phyloP scores from a whole-genome alignment of 2,888 invertebrate species.

The Ochropleura leucogaster region DNA sequence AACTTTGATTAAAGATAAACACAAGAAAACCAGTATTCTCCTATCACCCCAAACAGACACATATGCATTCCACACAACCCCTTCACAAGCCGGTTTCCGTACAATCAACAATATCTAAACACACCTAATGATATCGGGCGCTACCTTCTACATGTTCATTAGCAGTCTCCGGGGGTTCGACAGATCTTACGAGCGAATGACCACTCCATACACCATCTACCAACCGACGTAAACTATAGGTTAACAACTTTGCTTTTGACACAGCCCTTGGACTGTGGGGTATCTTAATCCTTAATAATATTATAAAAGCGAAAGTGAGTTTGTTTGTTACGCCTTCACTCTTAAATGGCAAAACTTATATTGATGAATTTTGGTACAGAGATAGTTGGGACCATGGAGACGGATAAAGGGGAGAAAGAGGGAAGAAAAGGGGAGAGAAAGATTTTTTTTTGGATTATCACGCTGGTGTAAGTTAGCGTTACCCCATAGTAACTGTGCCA shows the following conservation, averaged over 20 bases:
- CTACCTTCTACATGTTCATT: constrained; percentile 35
- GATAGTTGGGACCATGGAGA: too few relatives aligned
- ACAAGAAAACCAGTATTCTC: background rate
- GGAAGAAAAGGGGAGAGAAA: too few relatives aligned
- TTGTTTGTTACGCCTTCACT: too few relatives aligned
- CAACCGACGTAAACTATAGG: constrained; percentile 16
- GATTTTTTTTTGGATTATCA: too few relatives aligned
- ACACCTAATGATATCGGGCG: constrained; percentile 3
- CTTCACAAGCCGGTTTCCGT: background rate
- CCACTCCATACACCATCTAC: constrained; percentile 12
- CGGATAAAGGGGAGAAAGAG: too few relatives aligned
- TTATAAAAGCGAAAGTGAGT: too few relatives aligned
- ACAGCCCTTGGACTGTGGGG: background rate
- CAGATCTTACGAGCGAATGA: constrained; percentile 19
- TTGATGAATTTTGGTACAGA: too few relatives aligned
- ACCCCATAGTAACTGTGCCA: too few relatives aligned
- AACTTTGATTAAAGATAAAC: background rate
- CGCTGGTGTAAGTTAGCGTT: too few relatives aligned
- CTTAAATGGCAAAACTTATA: too few relatives aligned
- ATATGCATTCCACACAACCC: background rate
- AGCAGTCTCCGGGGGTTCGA: constrained; percentile 40
- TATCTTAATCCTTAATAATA: background rate
- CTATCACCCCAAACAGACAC: background rate
- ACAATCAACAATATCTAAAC: constrained; percentile 29
- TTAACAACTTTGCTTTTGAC: background rate